These are phyloP conservation scores for Xanthorhoe designata DNA, from an alignment of 2,888 invertebrate species.

Conservation along the genomic window DNA sequence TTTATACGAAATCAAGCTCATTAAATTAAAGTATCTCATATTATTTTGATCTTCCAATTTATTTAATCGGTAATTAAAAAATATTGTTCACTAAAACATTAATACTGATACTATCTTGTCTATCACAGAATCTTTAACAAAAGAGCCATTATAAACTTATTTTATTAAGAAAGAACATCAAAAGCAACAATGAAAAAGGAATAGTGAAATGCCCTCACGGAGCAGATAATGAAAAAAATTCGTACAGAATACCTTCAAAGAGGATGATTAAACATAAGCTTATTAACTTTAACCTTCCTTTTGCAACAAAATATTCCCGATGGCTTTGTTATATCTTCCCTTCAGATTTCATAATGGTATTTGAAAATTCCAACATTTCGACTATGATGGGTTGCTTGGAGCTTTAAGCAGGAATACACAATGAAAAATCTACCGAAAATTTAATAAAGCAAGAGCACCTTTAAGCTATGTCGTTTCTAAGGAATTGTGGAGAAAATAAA, in stretches of 20 bases:
- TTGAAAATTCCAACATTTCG: constrained; percentile 41
- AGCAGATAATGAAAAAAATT: constrained; percentile 74
- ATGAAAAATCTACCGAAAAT: constrained; percentile 39
- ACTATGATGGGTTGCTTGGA: constrained; percentile 22
- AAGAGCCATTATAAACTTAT: constrained; percentile 55
- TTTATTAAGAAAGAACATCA: constrained; percentile 57
- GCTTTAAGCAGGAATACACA: constrained; percentile 32
- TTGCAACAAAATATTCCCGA: constrained; percentile 55
- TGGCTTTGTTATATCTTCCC: constrained; percentile 51
- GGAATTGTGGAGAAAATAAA: constrained; percentile 29
- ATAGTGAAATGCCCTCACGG: constrained; percentile 56
- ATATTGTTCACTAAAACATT: background rate
- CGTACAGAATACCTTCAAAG: constrained; percentile 64
- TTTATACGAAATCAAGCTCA: no score
- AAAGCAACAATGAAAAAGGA: constrained; percentile 56
- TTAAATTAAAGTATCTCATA: no score
- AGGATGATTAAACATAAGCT: constrained; percentile 68
- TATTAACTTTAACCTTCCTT: constrained; percentile 67
- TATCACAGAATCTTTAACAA: constrained; percentile 52
- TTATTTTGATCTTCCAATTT: no score
- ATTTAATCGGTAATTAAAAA: background rate
- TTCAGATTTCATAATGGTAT: constrained; percentile 51
- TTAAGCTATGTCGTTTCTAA: constrained; percentile 34
- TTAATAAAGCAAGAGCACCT: constrained; percentile 38
- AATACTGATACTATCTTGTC: background rate